These are phyloP conservation scores for Calcarius ornatus DNA, from an alignment of 2,113 vertebrate species.

Conservation along the genomic window DNA sequence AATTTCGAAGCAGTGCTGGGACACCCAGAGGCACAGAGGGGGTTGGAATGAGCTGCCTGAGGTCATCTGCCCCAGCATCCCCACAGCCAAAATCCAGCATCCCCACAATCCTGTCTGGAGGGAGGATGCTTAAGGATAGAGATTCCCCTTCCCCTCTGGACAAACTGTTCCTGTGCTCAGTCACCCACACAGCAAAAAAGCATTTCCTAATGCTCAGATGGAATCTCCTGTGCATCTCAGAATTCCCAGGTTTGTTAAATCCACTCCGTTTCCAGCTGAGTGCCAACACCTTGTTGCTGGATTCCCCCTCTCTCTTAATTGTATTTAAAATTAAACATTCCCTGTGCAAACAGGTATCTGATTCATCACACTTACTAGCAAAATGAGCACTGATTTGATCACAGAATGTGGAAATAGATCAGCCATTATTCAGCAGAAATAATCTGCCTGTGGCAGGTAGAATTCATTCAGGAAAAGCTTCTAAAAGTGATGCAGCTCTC, in stretches of 20 bases:
- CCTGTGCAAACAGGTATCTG: background rate
- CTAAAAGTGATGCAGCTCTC: background rate
- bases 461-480: background rate
- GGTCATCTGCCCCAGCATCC: background rate
- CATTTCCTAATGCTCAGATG: background rate
- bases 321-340: background rate
- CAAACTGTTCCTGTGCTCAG: background rate
- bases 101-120: accelerated
- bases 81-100: background rate
- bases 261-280: background rate
- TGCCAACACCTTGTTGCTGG: background rate
- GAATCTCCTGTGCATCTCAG: background rate
- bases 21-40: background rate
- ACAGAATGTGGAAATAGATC: background rate
- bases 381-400: background rate
- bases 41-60: background rate
- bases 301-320: background rate
- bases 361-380: background rate
- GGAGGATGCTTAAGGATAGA: background rate
- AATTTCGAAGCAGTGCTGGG: background rate
- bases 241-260: background rate
- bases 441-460: background rate
- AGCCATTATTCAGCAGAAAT: background rate
- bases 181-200: background rate
- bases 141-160: background rate